Evolutionary conservation across 2,888 invertebrate genomes (phyloP).

Genomic region (Ectemnius lituratus): DNA sequence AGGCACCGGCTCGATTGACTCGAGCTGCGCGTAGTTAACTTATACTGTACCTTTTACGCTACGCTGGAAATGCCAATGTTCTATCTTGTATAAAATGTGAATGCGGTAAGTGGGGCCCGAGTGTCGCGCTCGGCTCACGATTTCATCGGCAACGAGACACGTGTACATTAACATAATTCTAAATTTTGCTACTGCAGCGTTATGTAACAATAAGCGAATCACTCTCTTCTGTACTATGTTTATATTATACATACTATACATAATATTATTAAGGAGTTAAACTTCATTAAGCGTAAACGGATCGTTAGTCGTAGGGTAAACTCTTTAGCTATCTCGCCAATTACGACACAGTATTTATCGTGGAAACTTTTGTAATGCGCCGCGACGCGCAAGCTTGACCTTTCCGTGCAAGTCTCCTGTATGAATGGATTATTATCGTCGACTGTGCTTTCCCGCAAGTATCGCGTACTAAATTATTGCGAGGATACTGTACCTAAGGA

Average conservation of each 20-base stretch:
- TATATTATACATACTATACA: constrained; percentile 64
- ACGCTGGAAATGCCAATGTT: constrained; percentile 20
- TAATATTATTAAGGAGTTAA: constrained; percentile 44
- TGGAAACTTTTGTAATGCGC: constrained; percentile 36
- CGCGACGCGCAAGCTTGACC: constrained; percentile 37
- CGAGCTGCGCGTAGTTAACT: constrained; percentile 46
- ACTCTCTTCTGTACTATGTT: constrained; percentile 70
- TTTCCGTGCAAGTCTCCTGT: constrained; percentile 50
- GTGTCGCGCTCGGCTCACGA: no score
- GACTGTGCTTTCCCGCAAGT: constrained; percentile 51
- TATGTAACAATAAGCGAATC: constrained; percentile 48
- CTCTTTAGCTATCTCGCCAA: constrained; percentile 73
- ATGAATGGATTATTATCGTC: constrained; percentile 55
- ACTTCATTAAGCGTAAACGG: constrained; percentile 52
- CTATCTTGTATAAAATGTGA: constrained; percentile 49
- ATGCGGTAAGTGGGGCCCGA: constrained; percentile 6
- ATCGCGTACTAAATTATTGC: constrained; percentile 54
- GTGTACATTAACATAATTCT: constrained; percentile 67
- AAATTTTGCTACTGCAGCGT: constrained; percentile 50
- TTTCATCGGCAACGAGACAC: constrained; percentile 64
- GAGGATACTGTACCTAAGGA: constrained; percentile 54
- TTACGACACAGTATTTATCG: constrained; percentile 76
- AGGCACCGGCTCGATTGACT: constrained; percentile 48
- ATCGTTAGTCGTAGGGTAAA: constrained; percentile 57
- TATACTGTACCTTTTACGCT: constrained; percentile 49